These are phyloP conservation scores for Gerris buenoi DNA, from an alignment of 1,140 invertebrate genomes.

Conservation along the genomic window DNA sequence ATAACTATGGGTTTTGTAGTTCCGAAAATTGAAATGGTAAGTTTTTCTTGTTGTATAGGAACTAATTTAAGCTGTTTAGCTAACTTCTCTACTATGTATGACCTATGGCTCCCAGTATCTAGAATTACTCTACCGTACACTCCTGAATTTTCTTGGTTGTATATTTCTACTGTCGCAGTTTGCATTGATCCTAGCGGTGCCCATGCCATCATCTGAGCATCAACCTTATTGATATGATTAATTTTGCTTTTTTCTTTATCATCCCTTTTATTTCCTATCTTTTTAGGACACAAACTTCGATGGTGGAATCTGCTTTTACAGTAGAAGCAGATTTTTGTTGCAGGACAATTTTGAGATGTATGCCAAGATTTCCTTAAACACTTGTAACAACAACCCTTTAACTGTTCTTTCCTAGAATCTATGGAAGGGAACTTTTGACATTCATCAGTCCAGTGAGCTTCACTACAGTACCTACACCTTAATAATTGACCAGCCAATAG, in stretches of 20 bases:
- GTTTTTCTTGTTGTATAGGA: background rate
- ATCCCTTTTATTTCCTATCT: background rate
- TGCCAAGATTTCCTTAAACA: background rate
- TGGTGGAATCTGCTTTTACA: background rate
- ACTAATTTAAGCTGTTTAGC: background rate
- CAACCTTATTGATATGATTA: background rate
- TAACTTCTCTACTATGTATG: background rate
- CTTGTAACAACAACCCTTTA: background rate
- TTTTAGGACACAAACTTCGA: background rate
- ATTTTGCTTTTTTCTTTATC: background rate
- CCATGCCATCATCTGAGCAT: background rate
- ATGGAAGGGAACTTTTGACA: background rate
- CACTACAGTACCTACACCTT: background rate
- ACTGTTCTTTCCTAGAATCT: background rate
- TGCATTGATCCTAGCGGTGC: background rate
- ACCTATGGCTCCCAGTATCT: background rate
- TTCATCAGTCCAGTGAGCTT: background rate
- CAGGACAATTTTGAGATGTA: background rate
- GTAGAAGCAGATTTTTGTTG: background rate
- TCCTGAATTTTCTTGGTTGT: background rate
- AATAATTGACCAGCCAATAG: background rate
- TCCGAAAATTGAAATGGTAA: background rate
- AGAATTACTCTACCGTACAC: background rate
- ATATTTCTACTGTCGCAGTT: background rate
- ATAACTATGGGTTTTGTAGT: background rate